Evolutionary conservation across 2,888 invertebrate genomes (phyloP), one percentile per base, ranked within the genome.

Genomic region (Argyresthia goedartella): DNA sequence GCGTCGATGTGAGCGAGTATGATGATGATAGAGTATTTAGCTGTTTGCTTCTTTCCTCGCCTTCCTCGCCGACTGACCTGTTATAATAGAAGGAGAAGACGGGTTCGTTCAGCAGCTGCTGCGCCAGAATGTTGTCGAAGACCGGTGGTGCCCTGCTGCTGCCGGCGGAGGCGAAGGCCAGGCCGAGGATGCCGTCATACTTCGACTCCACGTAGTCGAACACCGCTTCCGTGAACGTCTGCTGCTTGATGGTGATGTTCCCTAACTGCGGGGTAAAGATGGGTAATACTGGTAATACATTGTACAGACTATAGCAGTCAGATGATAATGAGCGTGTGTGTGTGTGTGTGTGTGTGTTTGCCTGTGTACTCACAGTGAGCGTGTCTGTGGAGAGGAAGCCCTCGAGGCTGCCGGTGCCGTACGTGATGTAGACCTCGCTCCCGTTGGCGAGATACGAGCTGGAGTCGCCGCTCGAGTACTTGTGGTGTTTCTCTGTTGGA

Each of bases 181-280:
- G 91, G 56, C 99, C 99, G 52, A 99, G 90, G 69, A 99, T 99
- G 56, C 99, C 98, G 82, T 99, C 99, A 82, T 99, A 99, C 88
- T 98, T 98, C 56, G 98, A 99, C 46, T 98, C 98, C 34, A 99
- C 95, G 86, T 99, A 99, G 85, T 99, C 98, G 65, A 92, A 92
- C 56, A 96, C 75, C 1, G 99, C 99, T 88, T 99, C 99, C 8
- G 97, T 99, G 86, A 99, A 99, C 25, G 95, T 96, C 88, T 98
- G 84, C 49, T 88, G 78, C 64, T 89, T 86, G 52, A 98, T 92
- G 55, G 88, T 70, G 45, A 95, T 64, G 33, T 92, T 93, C 54
- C 93, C 95, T 69, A 96, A 81, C 95, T 95, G 73, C 43, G 62
- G 62, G 25, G n/a, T n/a, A n/a, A n/a, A n/a, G n/a, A n/a, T n/a